phyloP scores from a whole-genome alignment of 2,113 vertebrate genomes.

The Planiliza haematocheilus region DNA sequence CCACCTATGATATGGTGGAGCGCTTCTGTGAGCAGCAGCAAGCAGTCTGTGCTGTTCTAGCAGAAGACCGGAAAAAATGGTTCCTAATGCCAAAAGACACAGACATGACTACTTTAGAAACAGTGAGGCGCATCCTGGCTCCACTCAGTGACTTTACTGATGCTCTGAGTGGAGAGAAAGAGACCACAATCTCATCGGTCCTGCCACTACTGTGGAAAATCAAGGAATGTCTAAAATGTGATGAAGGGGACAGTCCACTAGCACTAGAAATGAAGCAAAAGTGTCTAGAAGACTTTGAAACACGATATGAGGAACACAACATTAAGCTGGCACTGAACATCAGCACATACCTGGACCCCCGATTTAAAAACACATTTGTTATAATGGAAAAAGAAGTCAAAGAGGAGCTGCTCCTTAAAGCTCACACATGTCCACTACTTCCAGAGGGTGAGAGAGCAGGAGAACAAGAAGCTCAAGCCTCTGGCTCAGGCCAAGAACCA shows the following conservation, averaged over 20 bases:
- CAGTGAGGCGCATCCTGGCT: not conserved
- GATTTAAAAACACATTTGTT: not conserved
- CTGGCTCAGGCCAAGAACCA: too few species aligned
- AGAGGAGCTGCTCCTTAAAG: too few species aligned
- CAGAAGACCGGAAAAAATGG: not conserved
- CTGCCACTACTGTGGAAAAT: not conserved
- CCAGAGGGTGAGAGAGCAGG: too few species aligned
- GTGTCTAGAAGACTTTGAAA: not conserved
- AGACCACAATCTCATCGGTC: not conserved
- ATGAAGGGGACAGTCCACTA: not conserved
- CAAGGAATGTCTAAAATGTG: not conserved
- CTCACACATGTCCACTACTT: too few species aligned
- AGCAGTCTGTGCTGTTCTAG: not conserved
- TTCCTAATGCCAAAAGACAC: not conserved
- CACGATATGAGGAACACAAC: not conserved
- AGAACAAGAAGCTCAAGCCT: too few species aligned
- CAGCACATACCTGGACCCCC: not conserved
- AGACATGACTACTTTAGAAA: not conserved
- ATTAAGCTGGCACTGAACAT: not conserved
- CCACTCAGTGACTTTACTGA: not conserved
- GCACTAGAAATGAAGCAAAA: not conserved
- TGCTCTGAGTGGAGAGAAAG: slow-evolving; percentile 3
- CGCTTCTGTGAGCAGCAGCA: not conserved
- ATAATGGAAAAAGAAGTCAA: not conserved
- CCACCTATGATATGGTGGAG: not conserved